These are phyloP conservation scores for Polypterus senegalus DNA, from an alignment of 2,113 vertebrate species.

Conservation along the genomic window DNA sequence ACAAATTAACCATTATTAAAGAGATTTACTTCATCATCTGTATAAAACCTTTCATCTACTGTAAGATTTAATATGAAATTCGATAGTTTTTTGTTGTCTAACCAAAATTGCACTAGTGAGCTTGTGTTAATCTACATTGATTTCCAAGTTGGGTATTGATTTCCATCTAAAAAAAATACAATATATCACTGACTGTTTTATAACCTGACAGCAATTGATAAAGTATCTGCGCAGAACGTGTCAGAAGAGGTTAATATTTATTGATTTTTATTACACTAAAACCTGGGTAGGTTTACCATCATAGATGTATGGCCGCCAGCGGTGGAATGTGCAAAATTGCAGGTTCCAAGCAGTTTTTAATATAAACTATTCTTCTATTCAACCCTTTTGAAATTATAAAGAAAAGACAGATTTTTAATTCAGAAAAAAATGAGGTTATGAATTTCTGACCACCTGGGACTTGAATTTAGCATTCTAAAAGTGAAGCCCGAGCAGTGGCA, in stretches of 20 bases:
- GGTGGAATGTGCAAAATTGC: slow-evolving; percentile 43
- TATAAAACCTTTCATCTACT: slow-evolving; percentile 1
- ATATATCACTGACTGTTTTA: slow-evolving; percentile 42
- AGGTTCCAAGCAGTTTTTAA: slow-evolving; percentile 35
- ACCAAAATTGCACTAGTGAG: slow-evolving; percentile 25
- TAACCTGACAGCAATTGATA: slow-evolving; percentile 50
- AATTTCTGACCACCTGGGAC: slow-evolving; percentile 24
- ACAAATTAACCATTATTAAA: background rate
- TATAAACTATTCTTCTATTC: slow-evolving; percentile 34
- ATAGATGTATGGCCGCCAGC: slow-evolving; percentile 47
- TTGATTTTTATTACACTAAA: slow-evolving; percentile 53
- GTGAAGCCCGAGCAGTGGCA: slow-evolving; percentile 7
- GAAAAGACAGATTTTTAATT: slow-evolving; percentile 38
- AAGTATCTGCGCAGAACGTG: slow-evolving; percentile 45
- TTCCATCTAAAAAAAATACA: slow-evolving; percentile 38
- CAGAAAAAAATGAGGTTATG: slow-evolving; percentile 28
- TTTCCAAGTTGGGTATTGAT: slow-evolving; percentile 49
- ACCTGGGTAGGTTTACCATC: slow-evolving; percentile 48
- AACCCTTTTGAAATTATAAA: slow-evolving; percentile 23
- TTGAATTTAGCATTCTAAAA: slow-evolving; percentile 31
- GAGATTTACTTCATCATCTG: background rate
- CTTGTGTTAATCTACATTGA: slow-evolving; percentile 43
- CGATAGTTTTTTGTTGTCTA: slow-evolving; percentile 32
- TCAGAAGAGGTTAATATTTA: slow-evolving; percentile 66
- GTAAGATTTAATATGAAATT: slow-evolving; percentile 25